Conservation (phyloP, 1,140 invertebrate genomes). For the Saccostrea echinata region DNA sequence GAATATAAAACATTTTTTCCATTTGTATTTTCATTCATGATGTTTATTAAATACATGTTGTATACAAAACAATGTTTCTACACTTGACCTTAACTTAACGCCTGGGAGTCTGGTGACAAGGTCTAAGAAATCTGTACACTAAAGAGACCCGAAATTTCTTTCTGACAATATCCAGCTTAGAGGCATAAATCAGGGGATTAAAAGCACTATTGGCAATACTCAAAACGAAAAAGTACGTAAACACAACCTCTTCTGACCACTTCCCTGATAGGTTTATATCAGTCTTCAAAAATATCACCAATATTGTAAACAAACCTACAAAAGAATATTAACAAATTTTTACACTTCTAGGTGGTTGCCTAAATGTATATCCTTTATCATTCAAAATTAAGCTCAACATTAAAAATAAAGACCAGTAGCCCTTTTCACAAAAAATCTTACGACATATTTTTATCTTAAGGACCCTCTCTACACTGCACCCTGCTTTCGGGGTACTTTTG, state of each 20-base stretch:
- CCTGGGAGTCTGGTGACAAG: neutral
- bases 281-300: neutral
- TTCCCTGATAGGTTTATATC: neutral
- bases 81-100: neutral
- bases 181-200: conserved; percentile 52
- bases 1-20: no score
- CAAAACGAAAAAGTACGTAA: conserved; percentile 26
- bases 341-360: neutral
- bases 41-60: no score
- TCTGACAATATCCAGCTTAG: conserved; percentile 41
- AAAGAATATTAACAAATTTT: neutral
- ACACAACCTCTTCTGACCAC: neutral
- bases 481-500: no score
- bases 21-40: no score
- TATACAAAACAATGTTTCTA: no score
- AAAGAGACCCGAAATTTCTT: neutral
- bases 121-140: neutral
- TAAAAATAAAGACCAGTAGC: no score
- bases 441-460: no score
- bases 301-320: neutral
- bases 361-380: neutral
- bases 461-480: no score
- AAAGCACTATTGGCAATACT: conserved; percentile 50
- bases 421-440: no score
- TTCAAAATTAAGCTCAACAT: neutral